Percentiles rank a stretch among this genome's conserved stretches.
phyloP scores from a whole-genome alignment of 2,797 vertebrate species.

The Sebastes nivosus region DNA sequence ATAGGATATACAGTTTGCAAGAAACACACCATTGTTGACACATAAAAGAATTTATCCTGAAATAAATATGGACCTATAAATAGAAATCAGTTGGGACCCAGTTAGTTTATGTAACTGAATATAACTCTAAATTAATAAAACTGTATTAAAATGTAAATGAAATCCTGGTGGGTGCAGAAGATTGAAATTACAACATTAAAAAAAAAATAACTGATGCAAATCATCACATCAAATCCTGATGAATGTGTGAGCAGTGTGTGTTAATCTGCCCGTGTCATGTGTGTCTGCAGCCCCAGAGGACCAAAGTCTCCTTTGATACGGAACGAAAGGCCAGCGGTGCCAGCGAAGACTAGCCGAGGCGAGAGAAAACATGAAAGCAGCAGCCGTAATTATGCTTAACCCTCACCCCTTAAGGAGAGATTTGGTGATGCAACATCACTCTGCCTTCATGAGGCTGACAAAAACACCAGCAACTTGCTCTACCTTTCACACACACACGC shows the following conservation, averaged over 20 bases:
- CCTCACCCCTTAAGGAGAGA: slow-evolving; percentile 55
- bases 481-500: background rate
- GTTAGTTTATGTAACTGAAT: background rate
- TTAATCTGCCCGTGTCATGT: background rate
- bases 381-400: slow-evolving; percentile 62
- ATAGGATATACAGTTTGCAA: background rate
- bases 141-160: slow-evolving; percentile 4
- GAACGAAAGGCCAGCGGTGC: slow-evolving; percentile 56
- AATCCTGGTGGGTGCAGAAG: background rate
- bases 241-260: background rate
- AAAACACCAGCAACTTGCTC: slow-evolving; percentile 17
- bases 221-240: slow-evolving; percentile 12
- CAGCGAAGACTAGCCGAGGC: slow-evolving; percentile 27
- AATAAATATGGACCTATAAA: background rate
- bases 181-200: background rate
- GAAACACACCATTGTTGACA: background rate
- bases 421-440: slow-evolving; percentile 62
- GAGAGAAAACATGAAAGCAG: slow-evolving; percentile 67
- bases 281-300: slow-evolving; percentile 31
- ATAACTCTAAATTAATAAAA: background rate
- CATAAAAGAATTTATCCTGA: background rate
- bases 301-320: slow-evolving; percentile 62
- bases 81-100: background rate
- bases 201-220: slow-evolving; percentile 7
- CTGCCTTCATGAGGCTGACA: slow-evolving; percentile 28